Evolutionary conservation across 2,113 vertebrate species (phyloP), one percentile per base, ranked within the genome.

Genomic region (Seriola rivoliana): DNA sequence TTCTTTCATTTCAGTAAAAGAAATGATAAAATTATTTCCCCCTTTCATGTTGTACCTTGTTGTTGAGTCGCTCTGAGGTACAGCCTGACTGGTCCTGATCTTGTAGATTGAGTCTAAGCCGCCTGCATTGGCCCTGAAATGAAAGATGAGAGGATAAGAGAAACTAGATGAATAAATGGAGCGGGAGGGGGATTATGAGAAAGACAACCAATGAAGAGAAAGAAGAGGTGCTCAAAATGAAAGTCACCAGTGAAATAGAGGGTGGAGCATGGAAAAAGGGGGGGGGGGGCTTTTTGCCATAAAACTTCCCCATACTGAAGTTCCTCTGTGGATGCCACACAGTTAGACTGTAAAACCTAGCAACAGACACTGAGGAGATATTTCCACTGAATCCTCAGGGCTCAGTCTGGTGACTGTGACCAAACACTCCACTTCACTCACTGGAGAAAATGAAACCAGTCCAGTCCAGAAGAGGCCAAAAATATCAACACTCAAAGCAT

Each of bases 51-150:
- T 25, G 32, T 84, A 91, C 95, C 95, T 96, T 95, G 82, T 80
- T 93, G 81, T 90, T 93, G 44, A 72, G 71, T 42, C 78, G 88
- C 57, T 95, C 92, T 0, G 88, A 89, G 73, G 79, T 70, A 4
- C 87, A 89, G 7, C 82, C 90, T 0, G 90, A 85, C 62, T 89
- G 93, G 48, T 95, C 91, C 40, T 83, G 91, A 59, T 89, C 90
- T 16, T 93, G 95, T 13, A 94, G 90, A 5, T 92, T 90, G 81
- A 96, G 86, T 65, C 93, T 88, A 80, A 96, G 91, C 66, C 89
- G 82, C 75, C 94, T 93, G 89, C 91, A 75, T 6, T 40, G 89
- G 72, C 91, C 94, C 96, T 97, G 55, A 42, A 84, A 86, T 46
- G 72, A 90, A 84, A 87, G 75, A 89, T 65, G 80, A 84, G 66